Conservation (phyloP, 2,888 invertebrate species). For the Macrosiphum euphorbiae region DNA sequence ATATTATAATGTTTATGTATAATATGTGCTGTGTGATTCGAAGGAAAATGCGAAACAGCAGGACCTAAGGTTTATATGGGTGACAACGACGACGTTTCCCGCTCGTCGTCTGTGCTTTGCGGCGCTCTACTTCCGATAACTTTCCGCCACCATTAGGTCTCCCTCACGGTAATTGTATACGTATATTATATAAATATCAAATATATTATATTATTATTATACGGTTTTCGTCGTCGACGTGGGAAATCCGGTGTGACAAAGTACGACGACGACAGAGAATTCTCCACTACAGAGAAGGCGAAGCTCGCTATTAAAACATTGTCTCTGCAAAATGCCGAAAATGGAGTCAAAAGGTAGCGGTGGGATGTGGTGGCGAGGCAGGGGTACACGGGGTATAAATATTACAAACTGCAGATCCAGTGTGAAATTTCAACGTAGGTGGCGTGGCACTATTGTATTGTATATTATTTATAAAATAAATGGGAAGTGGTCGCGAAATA, state of each 20-base stretch:
- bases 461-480: slow-evolving; percentile 8
- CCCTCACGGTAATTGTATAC: neutral
- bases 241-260: slow-evolving; percentile 47
- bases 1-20: neutral
- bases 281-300: neutral
- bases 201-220: neutral
- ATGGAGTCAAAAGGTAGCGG: neutral
- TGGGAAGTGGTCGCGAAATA: slow-evolving; percentile 2
- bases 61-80: neutral
- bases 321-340: neutral
- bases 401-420: neutral
- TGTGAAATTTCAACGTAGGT: neutral
- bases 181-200: neutral
- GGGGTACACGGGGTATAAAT: neutral
- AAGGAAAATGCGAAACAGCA: neutral
- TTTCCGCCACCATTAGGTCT: neutral
- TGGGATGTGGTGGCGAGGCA: neutral
- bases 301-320: neutral
- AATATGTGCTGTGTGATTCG: neutral
- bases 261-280: neutral
- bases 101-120: neutral
- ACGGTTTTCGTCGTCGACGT: neutral
- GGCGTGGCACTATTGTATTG: neutral
- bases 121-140: neutral
- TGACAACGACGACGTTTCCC: slow-evolving; percentile 8